phyloP scores from a whole-genome alignment of 2,888 invertebrate species.

The Phortica magna region DNA sequence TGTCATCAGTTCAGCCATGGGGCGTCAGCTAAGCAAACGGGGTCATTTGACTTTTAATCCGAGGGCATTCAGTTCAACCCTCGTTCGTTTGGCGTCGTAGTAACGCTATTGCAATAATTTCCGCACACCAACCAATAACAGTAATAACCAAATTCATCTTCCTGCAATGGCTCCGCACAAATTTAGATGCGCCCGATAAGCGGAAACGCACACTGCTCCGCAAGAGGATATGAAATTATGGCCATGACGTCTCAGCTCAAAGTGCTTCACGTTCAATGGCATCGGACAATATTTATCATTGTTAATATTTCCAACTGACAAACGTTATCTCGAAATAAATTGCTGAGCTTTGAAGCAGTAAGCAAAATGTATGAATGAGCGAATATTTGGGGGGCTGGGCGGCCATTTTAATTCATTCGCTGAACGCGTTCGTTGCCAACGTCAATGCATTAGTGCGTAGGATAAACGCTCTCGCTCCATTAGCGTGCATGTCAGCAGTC shows the following conservation, averaged over 20 bases:
- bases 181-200: constrained; percentile 16
- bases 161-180: constrained; percentile 13
- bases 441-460: constrained; percentile 52
- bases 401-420: background rate
- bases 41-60: background rate
- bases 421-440: background rate
- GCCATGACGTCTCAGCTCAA: background rate
- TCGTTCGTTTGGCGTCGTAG: background rate
- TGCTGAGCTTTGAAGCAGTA: background rate
- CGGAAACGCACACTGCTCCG: background rate
- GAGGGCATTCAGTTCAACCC: background rate
- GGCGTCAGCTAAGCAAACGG: background rate
- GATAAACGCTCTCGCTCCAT: constrained; percentile 55
- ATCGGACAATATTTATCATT: background rate
- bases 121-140: background rate
- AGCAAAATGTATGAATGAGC: background rate
- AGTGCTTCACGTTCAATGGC: background rate
- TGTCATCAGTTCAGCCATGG: background rate
- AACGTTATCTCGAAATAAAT: constrained; percentile 48
- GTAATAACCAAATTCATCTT: constrained; percentile 13
- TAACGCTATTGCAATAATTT: constrained; percentile 18
- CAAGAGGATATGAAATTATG: background rate
- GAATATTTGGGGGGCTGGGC: background rate
- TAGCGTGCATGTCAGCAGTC: constrained; percentile 65
- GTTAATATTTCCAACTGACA: constrained; percentile 1